Evolutionary conservation across 2,797 vertebrate species (phyloP), one percentile per base, ranked within the genome.

Genomic region (Apogon hyalosoma): DNA sequence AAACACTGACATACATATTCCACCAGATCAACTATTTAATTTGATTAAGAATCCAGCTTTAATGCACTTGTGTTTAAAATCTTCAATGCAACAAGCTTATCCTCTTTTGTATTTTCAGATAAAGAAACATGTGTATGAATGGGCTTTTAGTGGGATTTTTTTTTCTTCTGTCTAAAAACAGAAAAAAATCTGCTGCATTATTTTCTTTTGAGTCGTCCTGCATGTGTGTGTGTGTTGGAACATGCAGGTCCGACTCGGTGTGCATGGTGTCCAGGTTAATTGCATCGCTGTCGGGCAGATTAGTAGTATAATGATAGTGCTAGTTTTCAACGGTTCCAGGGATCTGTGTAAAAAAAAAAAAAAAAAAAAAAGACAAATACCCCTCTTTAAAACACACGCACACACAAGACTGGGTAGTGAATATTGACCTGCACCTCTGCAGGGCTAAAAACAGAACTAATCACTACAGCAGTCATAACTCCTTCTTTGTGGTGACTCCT

Each of bases 391-490:
- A 63, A 75, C 51, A 63, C 61, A 39, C 56, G 42, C 68, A 63
- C 61, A 62, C 64, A 68, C 57, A 49, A 56, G 19, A 75, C 54
- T 7, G 54, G 63, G 72, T 86, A 84, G 84, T 88, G 88, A 89
- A 90, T 90, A 92, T 91, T 90, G 92, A 94, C 90, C 87, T 80
- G 77, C 66, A 77, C 86, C 84, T 87, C 77, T 80, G 72, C 63
- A 19, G 77, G 73, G 88, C 84, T 88, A 92, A 92, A 93, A 93
- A 93, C 92, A 89, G 90, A 93, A 88, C 81, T 86, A 89, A 93
- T 93, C 91, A 83, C 84, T 80, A 82, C 85, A 64, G 63, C 64
- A 73, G 83, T 89, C 85, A 90, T 92, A 88, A 86, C 83, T 91
- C 82, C 81, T 90, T 66, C 77, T 86, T 85, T 87, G 76, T 79